Evolutionary conservation across 2,113 vertebrate genomes (phyloP), one percentile per base, ranked within the genome.

Genomic region (Megaceryle maxima): DNA sequence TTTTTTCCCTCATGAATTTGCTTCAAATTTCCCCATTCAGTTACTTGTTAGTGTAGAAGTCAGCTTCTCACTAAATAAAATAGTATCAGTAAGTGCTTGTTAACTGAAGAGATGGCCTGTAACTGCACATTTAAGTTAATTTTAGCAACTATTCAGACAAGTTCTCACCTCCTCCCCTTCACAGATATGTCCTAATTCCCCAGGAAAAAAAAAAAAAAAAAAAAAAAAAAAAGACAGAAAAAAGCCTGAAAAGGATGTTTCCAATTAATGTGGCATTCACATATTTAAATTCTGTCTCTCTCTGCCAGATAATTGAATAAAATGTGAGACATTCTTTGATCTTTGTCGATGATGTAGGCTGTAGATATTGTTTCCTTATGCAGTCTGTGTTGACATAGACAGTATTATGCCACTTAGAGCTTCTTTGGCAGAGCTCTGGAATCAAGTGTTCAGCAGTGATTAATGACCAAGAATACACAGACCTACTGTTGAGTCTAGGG

Each of bases 121-220:
- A 95, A 91, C 86, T 82, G 50, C 76, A 92, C 77, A 92, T 92
- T 95, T 87, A 60, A 87, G 93, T 88, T 94, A 92, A 95, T 95
- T 96, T 96, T 96, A 95, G 88, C 64, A 96, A 79, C 83, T 68
- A 92, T 88, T 90, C 88, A 95, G 75, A 83, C 46, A 96, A 88
- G 92, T 96, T 96, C 79, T 92, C 90, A 95, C 88, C 78, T 93
- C 70, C 87, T 90, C 46, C 77, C 86, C 31, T 87, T 93, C 77
- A 92, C 48, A 73, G 83, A 88, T 82, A 92, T 69, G 50, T 93
- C 93, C 81, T 94, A 93, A 88, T 93, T 95, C 53, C n/a, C 69
- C 24, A 41, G 39, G 64, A 51, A 46, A 46, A 46, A 51, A 91
- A 93, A 51, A 50, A 90, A 93, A 93, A 82, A 93, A 94, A 46